Evolutionary conservation across 2,113 vertebrate genomes (phyloP), one percentile per base, ranked within the genome.

Genomic region (Etheostoma cragini): DNA sequence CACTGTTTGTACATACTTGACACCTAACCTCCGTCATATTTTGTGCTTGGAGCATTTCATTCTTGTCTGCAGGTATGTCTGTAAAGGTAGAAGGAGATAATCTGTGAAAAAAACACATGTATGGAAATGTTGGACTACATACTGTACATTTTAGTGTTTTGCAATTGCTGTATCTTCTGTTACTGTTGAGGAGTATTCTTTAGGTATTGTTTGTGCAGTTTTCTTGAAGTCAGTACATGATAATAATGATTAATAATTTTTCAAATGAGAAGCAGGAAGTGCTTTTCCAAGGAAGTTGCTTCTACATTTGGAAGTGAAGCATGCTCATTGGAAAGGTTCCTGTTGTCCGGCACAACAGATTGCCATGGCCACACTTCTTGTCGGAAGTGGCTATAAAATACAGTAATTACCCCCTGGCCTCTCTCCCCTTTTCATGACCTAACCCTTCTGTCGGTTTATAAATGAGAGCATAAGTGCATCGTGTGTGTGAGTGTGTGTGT

Each of bases 1-100:
- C 49, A 33, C 61, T 61, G 66, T 85, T 81, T 87, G 76, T 82
- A 85, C 47, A n/a, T 61, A 71, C 75, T 90, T 91, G 85, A 89
- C 87, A 83, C 67, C 45, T 83, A 69, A 87, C 89, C 86, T 86
- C 75, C 65, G 42, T 80, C n/a, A 54, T 82, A 42, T 74, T 53
- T 83, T 80, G 65, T 56, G 47, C 61, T 47, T 68, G 54, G 45
- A 53, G 67, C 67, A 16, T 11, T 15, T 60, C 30, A 24, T 21
- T 61, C 42, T 33, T 45, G 6, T 50, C 46, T 71, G 30, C 46
- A 26, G 52, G 63, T 7, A 24, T 63, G 54, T 47, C 33, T 71
- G 63, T 13, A 8, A 42, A 57, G 26, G 14, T 35, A 17, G 33
- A 21, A 1, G 17, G 4, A 42, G 50, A 46, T 16, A 33, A 45